phyloP scores from a whole-genome alignment of 2,797 vertebrate genomes.

The Enteromius argenteus region DNA sequence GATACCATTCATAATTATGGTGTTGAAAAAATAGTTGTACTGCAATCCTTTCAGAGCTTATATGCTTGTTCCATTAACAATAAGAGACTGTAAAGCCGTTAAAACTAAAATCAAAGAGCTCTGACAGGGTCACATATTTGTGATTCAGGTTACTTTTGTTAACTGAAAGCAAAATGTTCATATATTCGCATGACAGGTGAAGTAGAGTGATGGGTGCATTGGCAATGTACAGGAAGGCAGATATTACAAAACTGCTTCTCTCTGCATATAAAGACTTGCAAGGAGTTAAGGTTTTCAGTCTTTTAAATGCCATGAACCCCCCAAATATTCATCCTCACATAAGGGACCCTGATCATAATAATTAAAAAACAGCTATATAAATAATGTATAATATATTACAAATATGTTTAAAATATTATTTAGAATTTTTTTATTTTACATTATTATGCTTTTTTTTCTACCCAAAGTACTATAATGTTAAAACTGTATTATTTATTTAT shows the following conservation, averaged over 20 bases:
- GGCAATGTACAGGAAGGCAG: constrained; percentile 15
- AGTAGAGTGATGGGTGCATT: constrained; percentile 7
- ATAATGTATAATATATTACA: neutral
- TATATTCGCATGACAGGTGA: constrained; percentile 10
- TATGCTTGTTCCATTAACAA: neutral
- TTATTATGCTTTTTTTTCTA: neutral
- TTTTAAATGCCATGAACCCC: neutral
- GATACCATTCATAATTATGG: constrained; percentile 22
- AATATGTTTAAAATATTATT: neutral
- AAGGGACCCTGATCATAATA: neutral
- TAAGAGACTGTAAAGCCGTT: neutral
- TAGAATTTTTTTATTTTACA: neutral
- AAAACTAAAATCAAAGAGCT: neutral
- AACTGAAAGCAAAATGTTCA: constrained; percentile 7
- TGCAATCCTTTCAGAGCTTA: neutral
- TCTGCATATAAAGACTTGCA: constrained; percentile 29
- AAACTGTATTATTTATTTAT: neutral
- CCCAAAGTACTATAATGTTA: neutral
- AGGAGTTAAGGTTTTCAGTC: neutral
- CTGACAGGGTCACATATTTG: neutral
- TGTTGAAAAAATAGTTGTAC: constrained; percentile 7
- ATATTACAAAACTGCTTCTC: constrained; percentile 37
- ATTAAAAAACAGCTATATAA: neutral
- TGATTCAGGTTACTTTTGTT: neutral
- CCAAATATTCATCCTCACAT: neutral